Evolutionary conservation across 92 coral and sea anemone species (phyloP).

Genomic region (Epizoanthus illoricatus): DNA sequence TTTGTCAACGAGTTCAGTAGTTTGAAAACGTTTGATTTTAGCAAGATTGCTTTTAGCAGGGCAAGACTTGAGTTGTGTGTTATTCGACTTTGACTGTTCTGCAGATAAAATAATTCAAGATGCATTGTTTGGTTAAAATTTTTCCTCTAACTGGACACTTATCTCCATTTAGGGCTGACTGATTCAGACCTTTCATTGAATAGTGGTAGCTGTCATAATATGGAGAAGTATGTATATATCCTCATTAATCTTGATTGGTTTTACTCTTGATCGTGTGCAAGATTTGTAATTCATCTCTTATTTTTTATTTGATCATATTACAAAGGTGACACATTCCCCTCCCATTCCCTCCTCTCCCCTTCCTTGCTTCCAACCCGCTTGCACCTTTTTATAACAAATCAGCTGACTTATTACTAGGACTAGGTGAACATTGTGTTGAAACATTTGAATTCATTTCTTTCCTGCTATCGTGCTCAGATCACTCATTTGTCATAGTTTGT

Average conservation of each 20-base stretch:
- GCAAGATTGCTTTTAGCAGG: too few relatives aligned
- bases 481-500: too few relatives aligned
- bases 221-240: conserved; percentile 4
- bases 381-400: background rate
- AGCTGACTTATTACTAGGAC: too few relatives aligned
- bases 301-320: background rate
- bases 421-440: too few relatives aligned
- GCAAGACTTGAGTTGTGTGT: too few relatives aligned
- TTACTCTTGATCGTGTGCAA: background rate
- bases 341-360: background rate
- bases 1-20: too few relatives aligned
- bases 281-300: background rate
- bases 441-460: too few relatives aligned
- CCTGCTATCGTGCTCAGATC: too few relatives aligned
- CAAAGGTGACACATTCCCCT: background rate
- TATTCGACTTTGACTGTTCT: background rate
- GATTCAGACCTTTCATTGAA: conserved; percentile 62
- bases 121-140: background rate
- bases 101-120: conserved; percentile 30
- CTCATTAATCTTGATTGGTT: too few relatives aligned
- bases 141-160: background rate
- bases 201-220: conserved; percentile 40
- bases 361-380: background rate
- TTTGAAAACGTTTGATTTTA: too few relatives aligned
- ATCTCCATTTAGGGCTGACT: background rate